Conservation (phyloP, 2,888 invertebrate species). For the Lepidonotus clava region DNA sequence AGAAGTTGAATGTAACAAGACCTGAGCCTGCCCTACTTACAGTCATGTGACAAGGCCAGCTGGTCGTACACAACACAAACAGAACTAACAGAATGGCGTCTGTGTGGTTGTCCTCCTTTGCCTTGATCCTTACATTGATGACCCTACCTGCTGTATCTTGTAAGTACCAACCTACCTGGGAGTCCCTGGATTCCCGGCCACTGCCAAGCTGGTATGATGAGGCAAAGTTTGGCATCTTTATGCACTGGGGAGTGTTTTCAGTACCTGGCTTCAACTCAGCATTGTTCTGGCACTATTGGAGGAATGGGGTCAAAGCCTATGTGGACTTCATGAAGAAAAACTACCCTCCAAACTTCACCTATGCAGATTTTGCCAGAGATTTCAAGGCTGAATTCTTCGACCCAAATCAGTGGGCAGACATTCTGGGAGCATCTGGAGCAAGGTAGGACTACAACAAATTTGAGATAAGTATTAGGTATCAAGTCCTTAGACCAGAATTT, state of each 20-base stretch:
- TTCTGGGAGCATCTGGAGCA: conserved; percentile 92
- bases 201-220: conserved; percentile 81
- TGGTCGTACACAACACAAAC: no score
- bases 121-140: no score
- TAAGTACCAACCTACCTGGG: conserved; percentile 75
- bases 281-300: conserved; percentile 96
- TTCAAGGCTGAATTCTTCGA: conserved; percentile 94
- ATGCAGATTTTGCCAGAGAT: conserved; percentile 92
- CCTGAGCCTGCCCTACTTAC: no score
- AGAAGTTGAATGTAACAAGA: no score
- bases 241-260: conserved; percentile 82
- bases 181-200: conserved; percentile 80
- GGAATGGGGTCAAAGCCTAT: conserved; percentile 74
- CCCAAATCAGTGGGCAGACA: conserved; percentile 89
- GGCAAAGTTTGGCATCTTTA: conserved; percentile 81
- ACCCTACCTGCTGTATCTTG: no score
- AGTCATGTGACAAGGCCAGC: no score
- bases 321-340: conserved; percentile 88
- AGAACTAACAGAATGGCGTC: no score
- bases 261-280: conserved; percentile 82
- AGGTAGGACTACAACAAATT: no score
- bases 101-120: no score
- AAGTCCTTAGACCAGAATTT: no score
- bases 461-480: no score
- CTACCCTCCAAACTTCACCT: conserved; percentile 91